phyloP scores from a whole-genome alignment of 1,140 invertebrate species.

The Probaryconus sp. region DNA sequence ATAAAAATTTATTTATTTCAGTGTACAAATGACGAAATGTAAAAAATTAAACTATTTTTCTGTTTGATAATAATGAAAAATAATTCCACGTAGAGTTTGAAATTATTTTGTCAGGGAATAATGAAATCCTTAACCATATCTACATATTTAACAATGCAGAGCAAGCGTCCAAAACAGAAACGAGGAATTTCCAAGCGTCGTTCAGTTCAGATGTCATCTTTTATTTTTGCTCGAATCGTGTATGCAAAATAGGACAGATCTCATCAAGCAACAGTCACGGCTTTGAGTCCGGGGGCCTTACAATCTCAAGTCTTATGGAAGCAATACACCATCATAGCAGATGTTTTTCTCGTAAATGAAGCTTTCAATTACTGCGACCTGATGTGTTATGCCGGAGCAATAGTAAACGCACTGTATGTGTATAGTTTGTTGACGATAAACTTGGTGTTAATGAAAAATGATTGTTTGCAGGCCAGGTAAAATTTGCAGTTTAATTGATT shows the following conservation, averaged over 20 bases:
- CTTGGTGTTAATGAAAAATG: too few species aligned
- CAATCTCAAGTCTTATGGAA: slow-evolving; percentile 3
- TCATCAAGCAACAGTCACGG: slow-evolving; percentile 15
- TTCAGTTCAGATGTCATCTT: background rate
- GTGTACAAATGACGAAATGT: too few species aligned
- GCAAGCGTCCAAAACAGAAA: too few species aligned
- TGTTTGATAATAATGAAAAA: too few species aligned
- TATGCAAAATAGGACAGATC: slow-evolving; percentile 21
- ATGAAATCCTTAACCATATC: too few species aligned
- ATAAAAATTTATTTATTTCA: too few species aligned
- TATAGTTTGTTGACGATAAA: background rate
- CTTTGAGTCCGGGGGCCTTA: slow-evolving; percentile 15
- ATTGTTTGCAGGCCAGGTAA: too few species aligned
- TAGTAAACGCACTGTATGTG: slow-evolving; percentile 5
- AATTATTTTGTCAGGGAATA: too few species aligned
- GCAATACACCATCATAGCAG: slow-evolving; percentile 8
- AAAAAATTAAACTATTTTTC: too few species aligned
- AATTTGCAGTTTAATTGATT: too few species aligned
- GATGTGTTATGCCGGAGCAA: slow-evolving; percentile 1
- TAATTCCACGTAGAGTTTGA: too few species aligned
- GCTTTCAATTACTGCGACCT: slow-evolving; percentile 5
- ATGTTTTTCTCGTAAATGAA: slow-evolving; percentile 22
- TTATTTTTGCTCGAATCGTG: slow-evolving; percentile 17
- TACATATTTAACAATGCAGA: too few species aligned
- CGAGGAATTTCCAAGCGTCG: background rate